Evolutionary conservation across 2,888 invertebrate species (phyloP), one percentile per base, ranked within the genome.

Genomic region (Cerceris ruficornis): DNA sequence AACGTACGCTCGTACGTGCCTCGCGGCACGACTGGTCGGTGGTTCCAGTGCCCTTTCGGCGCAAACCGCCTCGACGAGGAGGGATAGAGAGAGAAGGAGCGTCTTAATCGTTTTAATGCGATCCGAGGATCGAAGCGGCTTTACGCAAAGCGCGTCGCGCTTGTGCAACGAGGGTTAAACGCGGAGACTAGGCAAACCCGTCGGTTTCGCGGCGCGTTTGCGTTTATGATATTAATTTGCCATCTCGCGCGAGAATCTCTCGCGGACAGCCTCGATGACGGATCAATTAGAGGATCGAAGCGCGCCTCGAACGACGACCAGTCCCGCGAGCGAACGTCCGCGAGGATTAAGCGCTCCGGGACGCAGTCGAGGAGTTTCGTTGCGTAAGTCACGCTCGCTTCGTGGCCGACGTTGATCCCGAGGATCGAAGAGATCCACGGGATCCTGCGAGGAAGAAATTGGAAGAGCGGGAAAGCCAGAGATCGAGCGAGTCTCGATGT

Each of bases 191-290:
- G 50, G 54, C 28, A 28, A 39, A 58, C 64, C 67, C 65, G 78
- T 67, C 75, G 67, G 59, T 69, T 61, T 80, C 58, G 68, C 55
- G 28, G 43, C 69, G 58, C 28, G 59, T 62, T 68, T 59, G 43
- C 76, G 62, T 52, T 81, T 66, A 70, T 70, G 69, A 78, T 74
- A 76, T 83, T 78, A 70, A 83, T 83, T 81, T 73, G 62, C 71
- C 46, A 17, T 55, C 65, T 59, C 13, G 39, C 62, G 67, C 14
- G 52, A 59, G 55, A 57, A 67, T 60, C 62, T 65, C 64, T 55
- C 69, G 67, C 69, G 57, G 69, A 74, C 75, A 70, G 59, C 66
- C 62, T 43, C 76, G 77, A 80, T 74, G 82, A 82, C 77, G 58
- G 71, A 65, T 82, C 80, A 82, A 82, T 82, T 82, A 80, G 76